Base-by-base conservation (phyloP, 2,113 vertebrate genomes). In the Montifringilla adamsi region DNA sequence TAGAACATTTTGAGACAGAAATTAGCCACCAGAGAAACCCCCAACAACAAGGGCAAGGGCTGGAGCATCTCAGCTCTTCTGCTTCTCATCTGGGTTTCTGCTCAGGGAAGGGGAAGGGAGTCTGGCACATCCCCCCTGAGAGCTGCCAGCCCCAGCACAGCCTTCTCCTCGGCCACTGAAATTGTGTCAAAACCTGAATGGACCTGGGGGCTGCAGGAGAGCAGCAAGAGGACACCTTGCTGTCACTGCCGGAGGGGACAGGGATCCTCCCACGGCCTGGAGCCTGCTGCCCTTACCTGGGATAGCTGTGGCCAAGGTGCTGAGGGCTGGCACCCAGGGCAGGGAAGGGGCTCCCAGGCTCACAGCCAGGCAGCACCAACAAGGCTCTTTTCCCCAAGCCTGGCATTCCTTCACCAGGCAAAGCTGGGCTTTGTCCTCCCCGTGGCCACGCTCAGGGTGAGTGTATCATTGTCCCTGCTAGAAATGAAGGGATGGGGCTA, bases 291-390 rank as follows among this genome's bases (percentile, higher is more conserved):
- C 24, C 17, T 63, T 7, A 13, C n/a, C 64, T 28, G 81, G 49
- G 26, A 1, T 3, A 5, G 46, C 35, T 31, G 49, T 12, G 59
- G 30, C 26, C 67, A 37, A 0, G 0, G 0, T 0, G 3, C 50
- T 53, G 1, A 6, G 69, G 64, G 39, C 39, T 44, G 89, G 27
- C 37, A n/a, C n/a, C n/a, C n/a, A 10, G 49, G 50, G 67, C 50
- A 27, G 49, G 52, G 39, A 14, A 41, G 39, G 53, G 14, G 4
- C 53, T 62, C 62, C 8, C 27, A 30, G 55, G 21, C 7, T 21
- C 35, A 22, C 74, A 50, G 19, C 10, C 58, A 24, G 37, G 27
- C 69, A 58, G 35, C 43, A 16, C 19, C 23, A 43, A 16, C 55
- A 87, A 59, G 5, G 4, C 24, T 19, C 15, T 15, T 72, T 67